Conservation (phyloP, 2,888 invertebrate species). For the Dynastes maya region DNA sequence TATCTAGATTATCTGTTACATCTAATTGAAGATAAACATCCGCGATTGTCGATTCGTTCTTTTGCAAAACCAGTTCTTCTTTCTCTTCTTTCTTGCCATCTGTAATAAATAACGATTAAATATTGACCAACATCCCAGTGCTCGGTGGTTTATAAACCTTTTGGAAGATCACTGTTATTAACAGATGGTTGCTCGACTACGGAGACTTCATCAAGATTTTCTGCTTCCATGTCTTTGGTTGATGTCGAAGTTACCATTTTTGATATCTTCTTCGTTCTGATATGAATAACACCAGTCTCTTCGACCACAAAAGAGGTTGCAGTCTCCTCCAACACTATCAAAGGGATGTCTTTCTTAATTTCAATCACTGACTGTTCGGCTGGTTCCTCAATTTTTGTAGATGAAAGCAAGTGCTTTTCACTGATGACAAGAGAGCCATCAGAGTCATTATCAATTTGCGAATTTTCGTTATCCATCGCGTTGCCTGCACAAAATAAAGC, state of each 20-base stretch:
- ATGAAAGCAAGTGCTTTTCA: slow-evolving; percentile 4
- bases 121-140: slow-evolving; percentile 14
- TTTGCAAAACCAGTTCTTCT: slow-evolving; percentile 1
- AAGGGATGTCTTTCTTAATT: slow-evolving; percentile 21
- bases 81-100: slow-evolving; percentile 37
- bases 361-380: slow-evolving; percentile 31
- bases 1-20: slow-evolving; percentile 49
- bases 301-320: slow-evolving; percentile 31
- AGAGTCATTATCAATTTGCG: slow-evolving; percentile 32
- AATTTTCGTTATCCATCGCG: slow-evolving; percentile 46
- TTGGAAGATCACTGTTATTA: slow-evolving; percentile 1
- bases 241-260: slow-evolving; percentile 5
- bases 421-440: slow-evolving; percentile 18
- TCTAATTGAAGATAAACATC: slow-evolving; percentile 49
- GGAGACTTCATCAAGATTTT: neutral
- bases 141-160: slow-evolving; percentile 18
- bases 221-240: neutral
- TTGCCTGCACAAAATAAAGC: slow-evolving; percentile 43
- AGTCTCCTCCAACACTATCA: slow-evolving; percentile 30
- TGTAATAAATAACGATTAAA: slow-evolving; percentile 48
- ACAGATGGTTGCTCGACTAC: neutral
- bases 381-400: slow-evolving; percentile 24
- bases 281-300: slow-evolving; percentile 27
- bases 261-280: slow-evolving; percentile 21
- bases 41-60: slow-evolving; percentile 43